Percentiles rank a stretch among this genome's conserved stretches.
These are phyloP conservation scores for Salvelinus fontinalis DNA, from an alignment of 2,113 vertebrate genomes.

Conservation along the genomic window DNA sequence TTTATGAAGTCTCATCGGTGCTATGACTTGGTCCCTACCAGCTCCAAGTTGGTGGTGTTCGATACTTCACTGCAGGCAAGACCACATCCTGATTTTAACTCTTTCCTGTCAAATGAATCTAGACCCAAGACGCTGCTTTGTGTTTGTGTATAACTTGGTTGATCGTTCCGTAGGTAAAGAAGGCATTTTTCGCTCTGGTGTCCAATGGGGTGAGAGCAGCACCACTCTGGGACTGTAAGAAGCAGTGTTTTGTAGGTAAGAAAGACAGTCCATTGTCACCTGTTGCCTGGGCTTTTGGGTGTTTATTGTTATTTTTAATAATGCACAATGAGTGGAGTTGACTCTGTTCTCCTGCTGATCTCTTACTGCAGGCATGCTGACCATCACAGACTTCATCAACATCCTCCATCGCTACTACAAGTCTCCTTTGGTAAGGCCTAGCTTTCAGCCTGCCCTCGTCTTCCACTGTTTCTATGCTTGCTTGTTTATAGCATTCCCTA, in stretches of 20 bases:
- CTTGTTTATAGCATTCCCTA: neutral
- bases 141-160: conserved; percentile 8
- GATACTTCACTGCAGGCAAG: conserved; percentile 93
- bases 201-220: conserved; percentile 95
- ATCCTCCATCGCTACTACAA: conserved; percentile 98
- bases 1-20: conserved; percentile 98
- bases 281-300: neutral
- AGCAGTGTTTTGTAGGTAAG: conserved; percentile 96
- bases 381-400: conserved; percentile 98
- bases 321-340: neutral
- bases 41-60: conserved; percentile 97
- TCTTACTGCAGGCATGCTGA: conserved; percentile 85
- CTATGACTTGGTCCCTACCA: conserved; percentile 96
- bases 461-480: neutral
- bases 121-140: neutral
- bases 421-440: conserved; percentile 87
- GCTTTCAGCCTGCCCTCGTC: too few species aligned
- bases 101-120: neutral
- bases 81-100: neutral
- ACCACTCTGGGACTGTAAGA: conserved; percentile 96
- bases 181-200: conserved; percentile 96
- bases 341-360: neutral
- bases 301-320: neutral
- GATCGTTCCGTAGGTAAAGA: conserved; percentile 83
- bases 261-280: neutral